Percentiles rank a stretch among this genome's conserved stretches.
Conservation (phyloP, 1,140 invertebrate species). For the Drosophila seguyi region DNA sequence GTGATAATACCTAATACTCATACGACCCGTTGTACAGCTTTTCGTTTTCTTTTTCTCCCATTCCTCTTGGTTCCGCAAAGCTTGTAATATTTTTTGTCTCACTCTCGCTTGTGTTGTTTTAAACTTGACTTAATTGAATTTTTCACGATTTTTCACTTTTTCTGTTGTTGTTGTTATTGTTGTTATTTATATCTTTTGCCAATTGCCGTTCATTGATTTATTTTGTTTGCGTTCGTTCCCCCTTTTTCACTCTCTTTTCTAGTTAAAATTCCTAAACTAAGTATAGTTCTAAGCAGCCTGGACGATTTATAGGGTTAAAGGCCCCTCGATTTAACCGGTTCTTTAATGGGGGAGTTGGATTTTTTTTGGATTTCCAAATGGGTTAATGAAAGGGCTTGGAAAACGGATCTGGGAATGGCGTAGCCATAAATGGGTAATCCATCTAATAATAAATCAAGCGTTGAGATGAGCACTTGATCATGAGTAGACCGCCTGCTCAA, state of each 20-base stretch:
- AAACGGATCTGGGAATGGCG: constrained; percentile 19
- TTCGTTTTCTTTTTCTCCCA: constrained; percentile 33
- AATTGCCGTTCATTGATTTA: constrained; percentile 72
- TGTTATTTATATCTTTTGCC: constrained; percentile 69
- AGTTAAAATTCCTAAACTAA: constrained; percentile 1
- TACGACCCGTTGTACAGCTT: constrained; percentile 50
- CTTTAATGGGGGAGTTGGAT: neutral
- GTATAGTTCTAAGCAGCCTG: constrained; percentile 2
- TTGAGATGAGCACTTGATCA: constrained; percentile 29
- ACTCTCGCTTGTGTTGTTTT: constrained; percentile 52
- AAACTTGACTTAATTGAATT: constrained; percentile 83
- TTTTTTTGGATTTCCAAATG: neutral
- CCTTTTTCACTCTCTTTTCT: neutral
- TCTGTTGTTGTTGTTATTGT: constrained; percentile 3
- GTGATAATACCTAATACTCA: constrained; percentile 74
- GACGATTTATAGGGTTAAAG: constrained; percentile 52
- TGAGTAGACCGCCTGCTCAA: neutral
- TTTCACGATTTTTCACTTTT: constrained; percentile 47
- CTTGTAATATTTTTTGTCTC: constrained; percentile 74
- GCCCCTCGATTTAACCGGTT: constrained; percentile 31
- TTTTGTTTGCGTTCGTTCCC: constrained; percentile 18
- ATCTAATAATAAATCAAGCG: constrained; percentile 32
- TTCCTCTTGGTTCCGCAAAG: constrained; percentile 58
- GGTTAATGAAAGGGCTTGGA: constrained; percentile 3
- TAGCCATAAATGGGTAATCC: neutral